A percentile compares a stretch with the other conserved stretches of the same genome.
Conservation (phyloP, 2,797 vertebrate species). For the Chlorospingus flavigularis region DNA sequence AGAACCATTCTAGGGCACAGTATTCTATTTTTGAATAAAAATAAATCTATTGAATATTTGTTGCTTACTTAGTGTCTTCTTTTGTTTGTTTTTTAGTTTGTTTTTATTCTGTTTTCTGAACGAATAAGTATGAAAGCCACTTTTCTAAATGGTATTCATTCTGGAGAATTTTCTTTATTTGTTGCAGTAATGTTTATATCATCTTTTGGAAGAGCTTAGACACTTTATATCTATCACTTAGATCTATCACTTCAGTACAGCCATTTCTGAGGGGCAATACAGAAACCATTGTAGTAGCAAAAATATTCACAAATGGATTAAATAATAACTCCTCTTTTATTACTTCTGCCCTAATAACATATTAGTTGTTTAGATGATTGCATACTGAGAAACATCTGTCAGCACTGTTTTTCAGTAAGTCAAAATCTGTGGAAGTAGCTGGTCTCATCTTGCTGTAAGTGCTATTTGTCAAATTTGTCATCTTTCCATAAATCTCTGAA, state of each 20-base stretch:
- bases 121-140: neutral
- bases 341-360: neutral
- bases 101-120: neutral
- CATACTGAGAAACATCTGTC: neutral
- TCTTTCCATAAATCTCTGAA: neutral
- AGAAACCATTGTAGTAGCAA: neutral
- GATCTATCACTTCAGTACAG: neutral
- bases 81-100: neutral
- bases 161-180: neutral
- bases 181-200: neutral
- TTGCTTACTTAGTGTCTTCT: neutral
- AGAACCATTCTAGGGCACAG: neutral
- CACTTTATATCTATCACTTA: neutral
- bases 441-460: neutral
- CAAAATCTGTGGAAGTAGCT: neutral
- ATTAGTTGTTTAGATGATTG: neutral
- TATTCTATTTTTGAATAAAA: neutral
- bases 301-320: neutral
- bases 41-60: neutral
- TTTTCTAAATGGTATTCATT: neutral
- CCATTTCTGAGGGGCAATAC: neutral
- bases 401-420: neutral
- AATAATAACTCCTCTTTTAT: neutral
- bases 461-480: neutral
- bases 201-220: neutral